Percentiles rank a stretch among this genome's conserved stretches.
Evolutionary conservation across 2,797 vertebrate genomes (phyloP).

Genomic region (Perodicticus potto): DNA sequence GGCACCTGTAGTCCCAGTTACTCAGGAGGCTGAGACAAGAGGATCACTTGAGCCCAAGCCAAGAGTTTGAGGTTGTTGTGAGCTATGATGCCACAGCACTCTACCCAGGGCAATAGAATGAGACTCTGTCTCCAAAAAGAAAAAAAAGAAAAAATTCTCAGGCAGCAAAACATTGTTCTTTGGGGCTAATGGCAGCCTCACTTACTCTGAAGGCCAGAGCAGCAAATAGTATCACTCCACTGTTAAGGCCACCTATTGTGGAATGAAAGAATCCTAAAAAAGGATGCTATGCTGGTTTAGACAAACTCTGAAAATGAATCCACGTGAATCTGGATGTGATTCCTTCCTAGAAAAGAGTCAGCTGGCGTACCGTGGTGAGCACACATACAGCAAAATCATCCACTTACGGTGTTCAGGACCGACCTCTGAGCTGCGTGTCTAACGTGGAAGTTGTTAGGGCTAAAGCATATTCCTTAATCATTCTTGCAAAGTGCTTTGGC

Average conservation of each 20-base stretch:
- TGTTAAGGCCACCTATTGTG: not conserved
- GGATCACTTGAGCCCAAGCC: no score
- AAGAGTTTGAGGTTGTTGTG: no score
- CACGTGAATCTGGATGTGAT: not conserved
- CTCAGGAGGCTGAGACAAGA: no score
- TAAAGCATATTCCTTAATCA: constrained; percentile 36
- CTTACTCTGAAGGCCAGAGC: not conserved
- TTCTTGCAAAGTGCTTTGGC: not conserved
- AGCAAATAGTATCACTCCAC: not conserved
- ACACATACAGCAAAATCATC: not conserved
- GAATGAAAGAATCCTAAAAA: not conserved
- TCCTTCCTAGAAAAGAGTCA: not conserved
- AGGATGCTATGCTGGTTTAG: not conserved
- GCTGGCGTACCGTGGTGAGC: not conserved
- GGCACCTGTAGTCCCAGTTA: no score
- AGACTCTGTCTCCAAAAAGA: no score
- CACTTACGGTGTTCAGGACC: not conserved
- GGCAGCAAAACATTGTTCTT: not conserved
- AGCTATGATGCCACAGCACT: no score
- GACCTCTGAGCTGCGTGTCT: not conserved
- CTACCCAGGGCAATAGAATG: no score
- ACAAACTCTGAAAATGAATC: not conserved
- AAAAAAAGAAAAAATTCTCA: no score
- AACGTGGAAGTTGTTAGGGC: not conserved
- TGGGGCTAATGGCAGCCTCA: not conserved